Evolutionary conservation across 2,113 vertebrate genomes (phyloP).

Genomic region (Callaeas wilsoni): DNA sequence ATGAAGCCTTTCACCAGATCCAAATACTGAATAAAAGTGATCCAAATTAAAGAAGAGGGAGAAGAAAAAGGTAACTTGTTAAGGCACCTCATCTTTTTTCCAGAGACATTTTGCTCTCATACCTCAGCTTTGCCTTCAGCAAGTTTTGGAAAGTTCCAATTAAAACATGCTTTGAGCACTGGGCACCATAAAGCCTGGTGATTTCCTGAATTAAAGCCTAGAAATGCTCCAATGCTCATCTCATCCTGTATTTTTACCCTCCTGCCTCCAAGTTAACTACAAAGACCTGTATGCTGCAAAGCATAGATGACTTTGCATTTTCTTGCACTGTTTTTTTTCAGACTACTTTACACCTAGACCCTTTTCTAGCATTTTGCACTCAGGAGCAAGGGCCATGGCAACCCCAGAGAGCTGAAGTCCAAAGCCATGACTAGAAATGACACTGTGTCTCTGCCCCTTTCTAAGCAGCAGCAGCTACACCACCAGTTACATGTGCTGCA

Average conservation of each 20-base stretch:
- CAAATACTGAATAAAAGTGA: neutral
- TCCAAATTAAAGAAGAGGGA: accelerated
- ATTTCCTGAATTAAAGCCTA: neutral
- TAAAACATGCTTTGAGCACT: neutral
- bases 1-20: neutral
- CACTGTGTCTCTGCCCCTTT: neutral
- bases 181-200: neutral
- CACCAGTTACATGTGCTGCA: accelerated
- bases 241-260: neutral
- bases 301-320: neutral
- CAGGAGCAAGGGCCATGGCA: neutral
- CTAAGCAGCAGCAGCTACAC: neutral
- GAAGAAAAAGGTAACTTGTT: neutral
- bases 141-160: neutral
- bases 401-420: neutral
- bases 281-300: neutral
- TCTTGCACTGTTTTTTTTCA: neutral
- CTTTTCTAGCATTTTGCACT: neutral
- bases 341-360: neutral
- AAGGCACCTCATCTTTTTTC: neutral
- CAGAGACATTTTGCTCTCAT: neutral
- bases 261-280: neutral
- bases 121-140: neutral
- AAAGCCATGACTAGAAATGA: neutral
- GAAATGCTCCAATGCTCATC: neutral